Base-by-base conservation (phyloP, 1,140 invertebrate species). In the Drosophila eugracilis region DNA sequence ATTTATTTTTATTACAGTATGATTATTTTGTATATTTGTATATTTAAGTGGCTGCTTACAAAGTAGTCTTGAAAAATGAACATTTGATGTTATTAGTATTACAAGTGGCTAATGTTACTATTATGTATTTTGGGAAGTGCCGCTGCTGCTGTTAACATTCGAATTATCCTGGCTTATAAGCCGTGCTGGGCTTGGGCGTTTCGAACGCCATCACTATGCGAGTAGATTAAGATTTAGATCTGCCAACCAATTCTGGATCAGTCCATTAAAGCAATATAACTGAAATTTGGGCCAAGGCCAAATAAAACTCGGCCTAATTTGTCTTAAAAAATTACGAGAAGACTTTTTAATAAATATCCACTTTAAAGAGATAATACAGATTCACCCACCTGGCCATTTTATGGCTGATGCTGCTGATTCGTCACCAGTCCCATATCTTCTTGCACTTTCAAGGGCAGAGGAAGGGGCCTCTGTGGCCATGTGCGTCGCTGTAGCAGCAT, bases 401-500 rank as follows among this genome's bases (percentile, higher is more conserved):
- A 24, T 32, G 60, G 41, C 10, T 54, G 32, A 24, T 69, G 48
- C 30, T 69, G 53, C 12, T 75, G 53, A 26, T 54, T 3, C 12
- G 63, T 72, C n/a, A 72, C 50, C 17, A 86, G 41, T 17, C 80
- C 80, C 83, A 88, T 60, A 30, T 88, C 78, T 34, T 78, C 78
- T 24, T 67, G 73, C 39, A 89, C 36, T 36, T 83, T 80, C 5
- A 55, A 32, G 0, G 72, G 41, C 21, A 81, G 53, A 6, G 92
- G 91, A 30, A 92, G 66, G 3, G 92, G 92, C 45, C 92, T 80
- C 42, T 91, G 83, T 5, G 91, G 91, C 91, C 91, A 92, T 10
- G 72, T 81, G 36, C 91, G 89, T 2, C 77, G 57, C 24, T 86
- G 85, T 42, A 92, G 88, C 1, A 94, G 73, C 2, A 57, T 74